Percentiles rank a stretch among this genome's conserved stretches.
These are phyloP conservation scores for Strigamia crassipes DNA, from an alignment of 2,888 invertebrate genomes.

Conservation along the genomic window DNA sequence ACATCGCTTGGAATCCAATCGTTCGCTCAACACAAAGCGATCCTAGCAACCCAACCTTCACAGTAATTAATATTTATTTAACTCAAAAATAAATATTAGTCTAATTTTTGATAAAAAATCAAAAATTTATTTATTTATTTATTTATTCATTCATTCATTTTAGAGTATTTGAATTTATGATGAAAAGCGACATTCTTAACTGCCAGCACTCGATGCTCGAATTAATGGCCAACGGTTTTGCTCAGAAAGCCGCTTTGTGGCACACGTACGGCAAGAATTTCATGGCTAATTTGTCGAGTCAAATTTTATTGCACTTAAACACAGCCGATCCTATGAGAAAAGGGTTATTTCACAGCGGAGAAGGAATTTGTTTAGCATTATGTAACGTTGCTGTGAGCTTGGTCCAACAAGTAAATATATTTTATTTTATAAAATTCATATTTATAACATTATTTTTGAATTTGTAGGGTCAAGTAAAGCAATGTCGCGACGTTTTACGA, in stretches of 20 bases:
- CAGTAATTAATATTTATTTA: constrained; percentile 49
- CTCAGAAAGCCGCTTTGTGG: constrained; percentile 85
- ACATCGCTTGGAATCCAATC: constrained; percentile 75
- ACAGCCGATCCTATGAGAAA: constrained; percentile 64
- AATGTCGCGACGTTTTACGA: constrained; percentile 39
- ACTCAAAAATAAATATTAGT: no score
- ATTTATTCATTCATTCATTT: constrained; percentile 48
- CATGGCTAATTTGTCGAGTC: constrained; percentile 79
- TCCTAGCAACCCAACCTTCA: constrained; percentile 68
- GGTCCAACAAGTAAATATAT: constrained; percentile 60
- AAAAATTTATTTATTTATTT: no score
- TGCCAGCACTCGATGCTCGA: constrained; percentile 82
- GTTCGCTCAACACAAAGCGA: constrained; percentile 76
- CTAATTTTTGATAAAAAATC: no score
- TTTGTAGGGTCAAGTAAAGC: constrained; percentile 47
- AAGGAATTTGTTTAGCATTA: constrained; percentile 71
- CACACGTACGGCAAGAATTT: constrained; percentile 82
- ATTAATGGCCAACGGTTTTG: constrained; percentile 76
- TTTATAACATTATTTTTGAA: not conserved
- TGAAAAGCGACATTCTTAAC: constrained; percentile 83
- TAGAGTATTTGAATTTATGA: constrained; percentile 70
- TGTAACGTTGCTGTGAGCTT: constrained; percentile 69
- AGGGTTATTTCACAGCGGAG: constrained; percentile 66
- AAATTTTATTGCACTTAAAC: constrained; percentile 76
- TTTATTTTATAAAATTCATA: no score